A percentile compares a stretch with the other conserved stretches of the same genome.
phyloP scores from a whole-genome alignment of 35 echinoderm and acorn worm genomes.

The Heliocidaris erythrogramma region DNA sequence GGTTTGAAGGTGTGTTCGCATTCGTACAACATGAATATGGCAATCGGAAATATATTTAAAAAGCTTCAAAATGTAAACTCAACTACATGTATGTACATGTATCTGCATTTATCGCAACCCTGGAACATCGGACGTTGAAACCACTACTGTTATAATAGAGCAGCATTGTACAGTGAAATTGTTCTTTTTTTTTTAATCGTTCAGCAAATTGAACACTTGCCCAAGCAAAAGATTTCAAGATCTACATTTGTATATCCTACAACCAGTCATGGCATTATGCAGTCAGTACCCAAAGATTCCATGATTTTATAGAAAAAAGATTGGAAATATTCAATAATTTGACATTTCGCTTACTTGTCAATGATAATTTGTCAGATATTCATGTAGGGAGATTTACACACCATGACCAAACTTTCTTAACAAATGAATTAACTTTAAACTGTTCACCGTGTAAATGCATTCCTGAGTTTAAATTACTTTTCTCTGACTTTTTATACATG shows the following conservation, averaged over 20 bases:
- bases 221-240: neutral
- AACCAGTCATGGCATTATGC: neutral
- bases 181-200: no score
- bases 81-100: neutral
- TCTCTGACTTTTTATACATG: neutral
- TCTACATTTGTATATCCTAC: neutral
- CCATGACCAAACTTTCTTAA: neutral
- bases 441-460: neutral
- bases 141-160: neutral
- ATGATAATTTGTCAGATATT: neutral
- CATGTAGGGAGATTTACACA: neutral
- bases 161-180: no score
- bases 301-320: neutral
- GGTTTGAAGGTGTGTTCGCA: neutral
- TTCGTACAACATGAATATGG: neutral
- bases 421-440: neutral
- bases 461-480: neutral
- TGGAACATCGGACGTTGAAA: no score
- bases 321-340: neutral
- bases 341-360: neutral
- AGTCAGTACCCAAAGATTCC: neutral
- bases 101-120: neutral
- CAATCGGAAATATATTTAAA: neutral
- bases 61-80: neutral
- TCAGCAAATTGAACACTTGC: neutral